Percentiles rank a stretch among this genome's conserved stretches.
Conservation (phyloP, 2,797 vertebrate species). For the Cheirogaleus major region DNA sequence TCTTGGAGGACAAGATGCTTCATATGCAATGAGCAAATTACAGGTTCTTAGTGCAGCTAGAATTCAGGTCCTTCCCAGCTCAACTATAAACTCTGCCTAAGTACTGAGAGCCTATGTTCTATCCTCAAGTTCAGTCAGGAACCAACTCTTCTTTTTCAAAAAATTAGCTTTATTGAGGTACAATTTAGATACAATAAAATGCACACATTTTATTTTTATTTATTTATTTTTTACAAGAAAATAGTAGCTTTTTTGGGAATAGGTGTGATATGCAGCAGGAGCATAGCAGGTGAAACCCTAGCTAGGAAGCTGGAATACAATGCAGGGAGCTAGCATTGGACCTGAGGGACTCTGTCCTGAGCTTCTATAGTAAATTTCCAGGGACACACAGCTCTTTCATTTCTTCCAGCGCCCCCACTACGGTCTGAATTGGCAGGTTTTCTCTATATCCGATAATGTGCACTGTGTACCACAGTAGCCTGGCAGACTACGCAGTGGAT, state of each 20-base stretch:
- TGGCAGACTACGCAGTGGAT: background rate
- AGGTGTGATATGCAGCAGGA: background rate
- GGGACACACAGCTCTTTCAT: background rate
- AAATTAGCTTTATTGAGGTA: background rate
- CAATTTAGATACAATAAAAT: background rate
- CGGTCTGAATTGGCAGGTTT: background rate
- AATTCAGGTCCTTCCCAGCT: background rate
- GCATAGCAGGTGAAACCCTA: background rate
- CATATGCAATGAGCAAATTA: background rate
- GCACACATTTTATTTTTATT: background rate
- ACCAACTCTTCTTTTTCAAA: background rate
- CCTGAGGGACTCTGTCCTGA: background rate
- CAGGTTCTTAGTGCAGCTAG: background rate
- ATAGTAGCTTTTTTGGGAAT: background rate
- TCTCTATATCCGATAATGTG: background rate
- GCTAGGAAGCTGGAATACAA: background rate
- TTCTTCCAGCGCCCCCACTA: background rate
- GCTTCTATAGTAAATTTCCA: background rate
- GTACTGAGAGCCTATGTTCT: background rate
- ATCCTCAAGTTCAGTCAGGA: background rate
- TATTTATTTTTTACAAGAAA: background rate
- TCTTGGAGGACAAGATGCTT: background rate
- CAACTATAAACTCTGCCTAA: background rate
- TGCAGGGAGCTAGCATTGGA: background rate
- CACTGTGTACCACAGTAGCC: background rate